Base-by-base conservation (phyloP, 2,113 vertebrate species). In the Stigmatopora nigra region DNA sequence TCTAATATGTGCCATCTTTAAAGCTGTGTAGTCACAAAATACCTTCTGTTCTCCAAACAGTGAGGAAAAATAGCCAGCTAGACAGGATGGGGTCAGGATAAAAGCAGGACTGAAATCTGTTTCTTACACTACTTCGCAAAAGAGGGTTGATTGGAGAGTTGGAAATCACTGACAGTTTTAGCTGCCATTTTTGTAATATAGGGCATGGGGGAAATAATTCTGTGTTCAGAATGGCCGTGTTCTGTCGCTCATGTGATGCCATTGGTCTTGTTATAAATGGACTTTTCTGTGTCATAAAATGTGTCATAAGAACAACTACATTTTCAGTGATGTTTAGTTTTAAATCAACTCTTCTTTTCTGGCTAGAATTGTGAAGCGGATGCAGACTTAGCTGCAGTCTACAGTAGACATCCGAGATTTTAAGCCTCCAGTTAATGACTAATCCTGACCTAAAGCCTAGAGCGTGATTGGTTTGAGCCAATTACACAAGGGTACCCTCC, bases 381-480 rank as follows among this genome's bases (percentile, higher is more conserved):
- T 60, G 49, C 53, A 64, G 49, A 76, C 64, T 82, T 75, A 75
- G 59, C 69, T 65, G 63, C 68, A 75, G 76, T 83, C 77, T 73
- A 53, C 63, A 64, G 69, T 63, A 49, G 68, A 71, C 82, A 79
- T 76, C 80, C 82, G 76, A 85, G 75, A 77, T 77, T 73, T 82
- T 82, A 87, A 70, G 70, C 75, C 68, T 46, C 60, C 57, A 38
- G 66, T 69, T 80, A 82, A 84, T 77, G 69, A 66, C 71, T 87
- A 88, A 88, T 85, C 84, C 78, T 47, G 71, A 63, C 57, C 56
- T 84, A 79, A 79, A 77, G 65, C 77, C 68, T 76, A 59, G 64
- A 70, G 68, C 51, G 8, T 68, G 81, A 86, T 86, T 85, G 84
- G 82, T 69, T 69, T 19, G 12, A 68, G 71, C 82, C 72, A 86